Base-by-base conservation (phyloP, 2,888 invertebrate genomes). In the Tanypteryx hageni region DNA sequence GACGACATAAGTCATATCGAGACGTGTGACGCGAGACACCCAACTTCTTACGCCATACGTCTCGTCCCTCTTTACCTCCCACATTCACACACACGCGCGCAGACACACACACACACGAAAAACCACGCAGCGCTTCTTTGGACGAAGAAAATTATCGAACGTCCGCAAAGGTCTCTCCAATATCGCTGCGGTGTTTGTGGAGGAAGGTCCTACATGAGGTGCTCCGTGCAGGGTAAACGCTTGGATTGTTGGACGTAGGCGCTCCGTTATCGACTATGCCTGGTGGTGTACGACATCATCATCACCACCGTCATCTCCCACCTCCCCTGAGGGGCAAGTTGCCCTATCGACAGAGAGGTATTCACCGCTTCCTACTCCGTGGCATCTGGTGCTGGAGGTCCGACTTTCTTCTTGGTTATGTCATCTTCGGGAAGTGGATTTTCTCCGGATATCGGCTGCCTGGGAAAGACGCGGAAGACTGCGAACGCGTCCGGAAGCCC, bases 121-220 rank as follows among this genome's bases (percentile, higher is more conserved):
- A 27, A 76, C 27, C 76, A 27, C 76, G 22, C 27, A 76, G 76
- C 22, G 76, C 76, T 22, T 76, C 27, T 76, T 22, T 22, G 76
- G 76, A 27, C 22, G 76, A 27, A 76, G 76, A 76, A 76, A 27
- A 76, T 76, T 76, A 76, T 76, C 76, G 76, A 27, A 76, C 76
- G 76, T 76, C 76, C 27, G 27, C 22, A 27, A 76, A 27, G 76
- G 76, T 76, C 27, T 27, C 22, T 27, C 76, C 76, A 76, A 76
- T 76, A 27, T 76, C 76, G 76, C 27, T 27, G 13, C 3, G 22
- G 76, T 76, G 76, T 22, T 76, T 76, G 76, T 27, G 76, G 13
- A 76, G 22, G 76, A 9, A 76, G 76, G 76, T 76, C 76, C 76
- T 76, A 44, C 44, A 44, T 44, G 22, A 22, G 76, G 76, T 27